phyloP scores from a whole-genome alignment of 2,113 vertebrate species.

The Regulus satrapa region DNA sequence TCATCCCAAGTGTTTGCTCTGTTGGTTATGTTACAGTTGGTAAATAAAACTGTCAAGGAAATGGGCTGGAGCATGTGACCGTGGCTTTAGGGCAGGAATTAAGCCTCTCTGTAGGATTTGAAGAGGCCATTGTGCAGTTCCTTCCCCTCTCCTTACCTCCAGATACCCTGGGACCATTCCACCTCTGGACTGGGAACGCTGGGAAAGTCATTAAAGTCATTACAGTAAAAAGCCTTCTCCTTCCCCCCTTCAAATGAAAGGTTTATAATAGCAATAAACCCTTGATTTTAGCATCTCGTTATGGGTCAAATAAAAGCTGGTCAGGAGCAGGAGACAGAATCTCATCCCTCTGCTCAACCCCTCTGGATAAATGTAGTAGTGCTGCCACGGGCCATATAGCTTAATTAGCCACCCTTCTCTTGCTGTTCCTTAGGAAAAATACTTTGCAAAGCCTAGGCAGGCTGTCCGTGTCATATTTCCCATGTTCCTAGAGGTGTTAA shows the following conservation, averaged over 20 bases:
- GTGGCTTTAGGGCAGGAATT: background rate
- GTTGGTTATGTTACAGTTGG: background rate
- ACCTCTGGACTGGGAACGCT: background rate
- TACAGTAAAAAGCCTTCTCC: background rate
- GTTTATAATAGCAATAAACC: slow-evolving; percentile 64
- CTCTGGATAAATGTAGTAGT: slow-evolving; percentile 64
- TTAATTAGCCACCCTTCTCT: slow-evolving; percentile 73
- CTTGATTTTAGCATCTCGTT: slow-evolving; percentile 54
- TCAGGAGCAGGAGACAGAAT: background rate
- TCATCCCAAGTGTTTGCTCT: background rate
- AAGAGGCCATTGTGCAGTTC: background rate
- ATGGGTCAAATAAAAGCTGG: slow-evolving; percentile 57
- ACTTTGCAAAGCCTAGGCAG: slow-evolving; percentile 56
- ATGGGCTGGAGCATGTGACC: background rate
- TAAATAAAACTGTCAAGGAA: slow-evolving; percentile 17
- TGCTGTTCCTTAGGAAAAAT: background rate
- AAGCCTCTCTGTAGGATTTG: background rate
- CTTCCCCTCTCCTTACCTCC: background rate
- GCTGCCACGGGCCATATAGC: slow-evolving; percentile 51
- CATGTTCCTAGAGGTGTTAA: slow-evolving; percentile 70
- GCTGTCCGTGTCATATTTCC: slow-evolving; percentile 63
- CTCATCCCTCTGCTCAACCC: slow-evolving; percentile 16
- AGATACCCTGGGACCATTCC: background rate
- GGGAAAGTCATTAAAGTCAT: slow-evolving; percentile 35
- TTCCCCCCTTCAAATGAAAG: slow-evolving; percentile 24